Percentiles rank a stretch among this genome's conserved stretches.
Evolutionary conservation across 2,888 invertebrate species (phyloP).

Genomic region (Pseudococcus jackbeardsleyi): DNA sequence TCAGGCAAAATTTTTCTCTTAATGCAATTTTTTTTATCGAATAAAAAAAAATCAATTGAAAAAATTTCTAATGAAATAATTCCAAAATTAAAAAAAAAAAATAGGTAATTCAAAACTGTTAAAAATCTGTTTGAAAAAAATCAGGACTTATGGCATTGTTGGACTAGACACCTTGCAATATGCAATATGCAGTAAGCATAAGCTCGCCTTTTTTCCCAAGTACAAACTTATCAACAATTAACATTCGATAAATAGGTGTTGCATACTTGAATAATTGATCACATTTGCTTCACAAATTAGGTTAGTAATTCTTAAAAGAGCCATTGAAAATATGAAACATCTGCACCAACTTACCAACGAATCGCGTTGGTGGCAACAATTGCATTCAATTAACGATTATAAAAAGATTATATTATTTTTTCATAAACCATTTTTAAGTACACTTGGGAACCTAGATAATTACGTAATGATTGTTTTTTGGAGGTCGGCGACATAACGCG

Average conservation of each 20-base stretch:
- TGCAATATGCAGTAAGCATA: too few relatives aligned
- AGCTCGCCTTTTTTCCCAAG: background rate
- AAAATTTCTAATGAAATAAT: too few relatives aligned
- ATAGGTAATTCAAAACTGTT: too few relatives aligned
- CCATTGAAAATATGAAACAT: background rate
- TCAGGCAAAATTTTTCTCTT: too few relatives aligned
- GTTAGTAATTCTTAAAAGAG: conserved; percentile 8
- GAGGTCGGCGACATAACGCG: conserved; percentile 37
- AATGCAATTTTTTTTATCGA: too few relatives aligned
- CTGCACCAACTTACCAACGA: background rate
- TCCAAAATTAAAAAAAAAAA: too few relatives aligned
- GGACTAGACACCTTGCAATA: too few relatives aligned
- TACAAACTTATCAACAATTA: background rate
- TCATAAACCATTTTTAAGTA: background rate
- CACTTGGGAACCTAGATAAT: conserved; percentile 34
- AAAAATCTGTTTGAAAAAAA: too few relatives aligned
- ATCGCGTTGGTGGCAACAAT: conserved; percentile 17
- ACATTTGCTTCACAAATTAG: background rate
- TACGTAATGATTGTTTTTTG: conserved; percentile 52
- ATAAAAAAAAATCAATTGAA: too few relatives aligned
- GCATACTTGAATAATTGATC: background rate
- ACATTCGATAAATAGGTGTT: background rate
- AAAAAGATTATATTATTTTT: conserved; percentile 2
- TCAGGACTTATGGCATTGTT: too few relatives aligned
- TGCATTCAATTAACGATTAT: conserved; percentile 12